Evolutionary conservation across 2,888 invertebrate species (phyloP), one percentile per base, ranked within the genome.

Genomic region (Arctia plantaginis): DNA sequence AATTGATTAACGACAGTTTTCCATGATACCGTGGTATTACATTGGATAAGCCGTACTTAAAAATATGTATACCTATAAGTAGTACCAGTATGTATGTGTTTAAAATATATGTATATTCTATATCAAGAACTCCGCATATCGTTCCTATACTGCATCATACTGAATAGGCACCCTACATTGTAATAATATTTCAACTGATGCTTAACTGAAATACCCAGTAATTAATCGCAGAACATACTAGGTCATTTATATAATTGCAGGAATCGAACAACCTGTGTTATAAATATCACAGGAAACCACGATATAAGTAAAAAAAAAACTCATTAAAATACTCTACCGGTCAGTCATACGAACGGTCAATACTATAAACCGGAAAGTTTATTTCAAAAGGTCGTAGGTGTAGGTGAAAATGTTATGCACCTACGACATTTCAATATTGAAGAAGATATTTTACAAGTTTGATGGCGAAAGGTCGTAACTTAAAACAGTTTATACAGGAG

Each of bases 321-420:
- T 75, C 78, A 83, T 80, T 85, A 84, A 85, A 82, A 79, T 70
- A 75, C 78, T 68, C 74, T 76, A 77, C 70, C 76, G 75, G 84
- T 73, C 77, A 77, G 74, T 81, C 79, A 84, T 84, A 82, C 59
- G 66, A 68, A 69, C 67, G 33, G 47, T 15, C 39, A 35, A 15
- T 69, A 59, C 15, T 39, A 70, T 68, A 69, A 35, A 69, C 59
- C 62, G 8, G 2, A 66, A 30, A 27, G 15, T 69, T 47, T 27
- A 67, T 65, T 51, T 6, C 47, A 68, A 73, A 76, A 66, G n/a
- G 41, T 64, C 67, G 62, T 71, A 76, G 39, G 39, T 67, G 35
- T 39, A 66, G 20, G 23, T 15, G 20, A 67, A 20, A 66, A 64
- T 70, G 39, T 35, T 7, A 6, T 59, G 62, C n/a, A 51, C 64